phyloP scores from a whole-genome alignment of 2,888 invertebrate genomes.

The Apodemia zela region DNA sequence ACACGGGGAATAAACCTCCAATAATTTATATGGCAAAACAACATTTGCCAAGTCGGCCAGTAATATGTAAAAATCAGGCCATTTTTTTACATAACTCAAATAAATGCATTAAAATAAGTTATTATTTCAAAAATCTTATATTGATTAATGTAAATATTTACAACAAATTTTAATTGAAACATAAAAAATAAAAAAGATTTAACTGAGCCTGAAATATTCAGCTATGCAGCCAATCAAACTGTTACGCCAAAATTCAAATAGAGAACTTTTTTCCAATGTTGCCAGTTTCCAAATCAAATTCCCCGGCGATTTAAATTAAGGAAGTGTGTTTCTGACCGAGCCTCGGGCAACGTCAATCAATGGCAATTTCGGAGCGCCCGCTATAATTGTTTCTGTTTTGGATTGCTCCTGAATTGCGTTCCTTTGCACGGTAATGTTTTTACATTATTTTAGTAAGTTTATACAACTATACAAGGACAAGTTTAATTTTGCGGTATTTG shows the following conservation, averaged over 20 bases:
- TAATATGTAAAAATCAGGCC: too few relatives aligned
- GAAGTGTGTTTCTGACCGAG: constrained; percentile 31
- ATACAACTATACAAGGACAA: too few relatives aligned
- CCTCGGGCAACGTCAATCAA: constrained; percentile 31
- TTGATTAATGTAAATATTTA: too few relatives aligned
- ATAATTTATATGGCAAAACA: too few relatives aligned
- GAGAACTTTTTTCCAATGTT: constrained; percentile 12
- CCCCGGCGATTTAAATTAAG: constrained; percentile 21
- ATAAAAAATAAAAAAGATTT: too few relatives aligned
- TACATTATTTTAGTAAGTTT: neutral
- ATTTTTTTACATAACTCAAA: too few relatives aligned
- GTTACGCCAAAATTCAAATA: constrained; percentile 1
- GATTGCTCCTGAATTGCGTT: constrained; percentile 22
- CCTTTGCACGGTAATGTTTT: constrained; percentile 11
- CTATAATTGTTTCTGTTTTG: constrained; percentile 30
- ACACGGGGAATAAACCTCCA: too few relatives aligned
- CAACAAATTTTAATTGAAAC: too few relatives aligned
- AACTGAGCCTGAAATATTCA: neutral
- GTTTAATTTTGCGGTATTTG: too few relatives aligned
- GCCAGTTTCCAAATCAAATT: constrained; percentile 17
- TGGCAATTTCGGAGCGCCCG: constrained; percentile 23
- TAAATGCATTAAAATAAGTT: too few relatives aligned
- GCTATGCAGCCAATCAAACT: neutral
- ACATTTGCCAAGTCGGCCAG: too few relatives aligned
- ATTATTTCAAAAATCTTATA: too few relatives aligned